Evolutionary conservation across 2,113 vertebrate genomes (phyloP).

Genomic region (Tylochromis polylepis): DNA sequence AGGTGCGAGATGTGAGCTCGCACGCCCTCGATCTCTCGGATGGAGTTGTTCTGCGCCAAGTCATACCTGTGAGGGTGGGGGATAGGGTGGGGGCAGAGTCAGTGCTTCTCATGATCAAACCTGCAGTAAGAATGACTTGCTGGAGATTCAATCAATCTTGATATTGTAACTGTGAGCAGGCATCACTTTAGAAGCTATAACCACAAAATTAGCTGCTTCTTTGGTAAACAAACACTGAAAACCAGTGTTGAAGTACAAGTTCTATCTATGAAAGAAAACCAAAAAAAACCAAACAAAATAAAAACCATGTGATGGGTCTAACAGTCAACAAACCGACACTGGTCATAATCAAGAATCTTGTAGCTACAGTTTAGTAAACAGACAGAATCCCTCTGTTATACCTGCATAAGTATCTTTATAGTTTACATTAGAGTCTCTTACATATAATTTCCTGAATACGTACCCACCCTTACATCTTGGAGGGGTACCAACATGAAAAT

Average conservation of each 20-base stretch:
- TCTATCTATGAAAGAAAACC: not conserved
- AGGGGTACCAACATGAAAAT: not conserved
- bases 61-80: conserved; percentile 74
- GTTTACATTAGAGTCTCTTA: not conserved
- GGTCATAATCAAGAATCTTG: not conserved
- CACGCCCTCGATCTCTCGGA: conserved; percentile 88
- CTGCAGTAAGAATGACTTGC: not conserved
- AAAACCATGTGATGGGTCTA: not conserved
- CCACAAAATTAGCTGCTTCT: not conserved
- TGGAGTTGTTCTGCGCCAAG: conserved; percentile 89
- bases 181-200: fast-evolving
- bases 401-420: fast-evolving
- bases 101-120: not conserved
- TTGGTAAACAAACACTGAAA: not conserved
- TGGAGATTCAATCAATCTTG: not conserved
- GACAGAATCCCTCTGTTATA: not conserved
- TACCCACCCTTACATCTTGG: not conserved
- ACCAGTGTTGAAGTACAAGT: not conserved
- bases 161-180: fast-evolving
- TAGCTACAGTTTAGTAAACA: not conserved
- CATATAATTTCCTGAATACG: not conserved
- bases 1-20: conserved; percentile 82
- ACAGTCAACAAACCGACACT: not conserved
- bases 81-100: not conserved
- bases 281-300: not conserved